Conservation (phyloP, 2,797 vertebrate genomes). For the Acrocephalus scirpaceus region DNA sequence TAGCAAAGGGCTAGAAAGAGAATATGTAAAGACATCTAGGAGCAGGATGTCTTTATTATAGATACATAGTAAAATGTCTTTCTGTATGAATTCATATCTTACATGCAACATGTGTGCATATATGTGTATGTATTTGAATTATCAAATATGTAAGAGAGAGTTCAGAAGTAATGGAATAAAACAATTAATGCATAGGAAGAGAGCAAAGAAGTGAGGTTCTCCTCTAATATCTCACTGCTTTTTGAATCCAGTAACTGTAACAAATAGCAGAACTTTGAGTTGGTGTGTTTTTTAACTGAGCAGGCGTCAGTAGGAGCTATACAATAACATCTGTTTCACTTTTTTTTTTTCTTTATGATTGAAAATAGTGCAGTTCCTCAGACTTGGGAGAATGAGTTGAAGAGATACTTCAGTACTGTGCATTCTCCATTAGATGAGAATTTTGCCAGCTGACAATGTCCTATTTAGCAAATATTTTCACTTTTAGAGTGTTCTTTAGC, state of each 20-base stretch:
- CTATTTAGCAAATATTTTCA: background rate
- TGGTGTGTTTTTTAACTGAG: background rate
- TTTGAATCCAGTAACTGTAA: background rate
- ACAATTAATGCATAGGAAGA: background rate
- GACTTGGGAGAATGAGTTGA: background rate
- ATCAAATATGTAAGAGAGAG: background rate
- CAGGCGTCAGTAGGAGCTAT: background rate
- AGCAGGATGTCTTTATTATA: background rate
- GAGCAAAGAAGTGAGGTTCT: background rate
- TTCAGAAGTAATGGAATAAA: background rate
- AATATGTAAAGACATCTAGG: background rate
- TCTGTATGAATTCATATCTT: background rate
- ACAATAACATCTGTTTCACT: background rate
- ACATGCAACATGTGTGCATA: background rate
- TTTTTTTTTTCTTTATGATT: background rate
- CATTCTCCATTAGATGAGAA: background rate
- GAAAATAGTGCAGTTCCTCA: background rate
- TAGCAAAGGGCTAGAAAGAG: background rate
- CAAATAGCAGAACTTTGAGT: background rate
- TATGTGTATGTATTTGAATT: background rate
- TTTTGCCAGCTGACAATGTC: background rate
- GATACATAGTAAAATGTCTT: background rate
- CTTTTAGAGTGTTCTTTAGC: background rate
- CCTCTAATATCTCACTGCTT: background rate
- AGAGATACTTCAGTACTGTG: background rate